Base-by-base conservation (phyloP, 1,140 invertebrate genomes). In the Hylaeus anthracinus region DNA sequence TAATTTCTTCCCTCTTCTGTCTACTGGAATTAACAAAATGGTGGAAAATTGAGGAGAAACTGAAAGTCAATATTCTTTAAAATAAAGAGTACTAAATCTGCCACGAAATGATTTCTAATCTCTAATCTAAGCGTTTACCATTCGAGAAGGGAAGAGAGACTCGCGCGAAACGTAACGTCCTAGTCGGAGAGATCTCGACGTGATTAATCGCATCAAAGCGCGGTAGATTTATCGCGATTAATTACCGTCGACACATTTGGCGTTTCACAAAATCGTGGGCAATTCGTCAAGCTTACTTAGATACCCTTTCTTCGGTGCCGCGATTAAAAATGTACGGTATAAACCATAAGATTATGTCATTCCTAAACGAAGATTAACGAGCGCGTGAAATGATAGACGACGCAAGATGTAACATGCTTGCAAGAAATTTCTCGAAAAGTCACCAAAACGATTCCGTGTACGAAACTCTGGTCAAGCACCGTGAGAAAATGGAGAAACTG, bases 281-380 rank as follows among this genome's bases (percentile, higher is more conserved):
- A 66, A 79, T 79, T 79, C 61, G 71, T 79, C 71, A 79, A 65
- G 77, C 71, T 79, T 79, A 79, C 71, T 79, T 79, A 79, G 73
- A 61, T 37, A 39, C 26, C 45, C n/a, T 58, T 61, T 61, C 56
- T 67, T 69, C 48, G 43, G 14, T 12, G 15, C 10, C 45, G 56
- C 48, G 53, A 74, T 80, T 79, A 79, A 65, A 73, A 73, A 9
- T n/a, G 9, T n/a, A 39, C 56, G 48, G 55, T 67, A 75, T 66
- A 48, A 61, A 53, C 45, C 64, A 51, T 51, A 15, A 79, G 77
- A 73, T 79, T 79, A 73, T 79, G 71, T 65, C 71, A 69, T 55
- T 12, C 14, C 55, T n/a, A 39, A 12, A 15, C 6, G 0, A 67
- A 67, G 79, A 80, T 80, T 80, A 80, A 80, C 14, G 72, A 80